These are phyloP conservation scores for Cyprinodon tularosa DNA, from an alignment of 2,113 vertebrate species.

Conservation along the genomic window DNA sequence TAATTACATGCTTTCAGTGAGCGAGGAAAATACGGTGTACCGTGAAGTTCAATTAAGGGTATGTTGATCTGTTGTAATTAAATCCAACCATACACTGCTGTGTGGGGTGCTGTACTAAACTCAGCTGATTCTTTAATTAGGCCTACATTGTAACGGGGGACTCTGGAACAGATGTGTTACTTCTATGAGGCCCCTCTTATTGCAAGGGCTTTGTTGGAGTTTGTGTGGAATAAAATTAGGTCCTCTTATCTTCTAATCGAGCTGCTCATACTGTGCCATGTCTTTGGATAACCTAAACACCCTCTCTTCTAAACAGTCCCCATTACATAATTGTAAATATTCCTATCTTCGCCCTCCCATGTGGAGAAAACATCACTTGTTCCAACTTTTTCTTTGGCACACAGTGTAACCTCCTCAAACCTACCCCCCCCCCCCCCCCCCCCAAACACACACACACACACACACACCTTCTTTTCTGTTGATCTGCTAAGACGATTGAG, in stretches of 20 bases:
- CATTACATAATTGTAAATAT: conserved; percentile 31
- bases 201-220: conserved; percentile 32
- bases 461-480: conserved; percentile 3
- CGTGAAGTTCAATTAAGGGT: conserved; percentile 50
- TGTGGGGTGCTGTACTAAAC: conserved; percentile 39
- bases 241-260: conserved; percentile 22
- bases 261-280: conserved; percentile 13
- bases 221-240: conserved; percentile 8
- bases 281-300: conserved; percentile 13
- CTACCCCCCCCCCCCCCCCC: background rate
- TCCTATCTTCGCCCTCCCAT: conserved; percentile 19
- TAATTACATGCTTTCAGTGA: conserved; percentile 38
- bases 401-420: background rate
- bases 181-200: conserved; percentile 32
- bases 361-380: conserved; percentile 4
- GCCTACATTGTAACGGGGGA: conserved; percentile 41
- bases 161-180: conserved; percentile 52
- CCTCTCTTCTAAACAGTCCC: conserved; percentile 8
- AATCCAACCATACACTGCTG: conserved; percentile 50
- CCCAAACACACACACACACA: too few species aligned
- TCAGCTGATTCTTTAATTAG: conserved; percentile 70
- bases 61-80: conserved; percentile 64
- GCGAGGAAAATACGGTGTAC: conserved; percentile 34
- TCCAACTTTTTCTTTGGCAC: background rate
- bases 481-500: conserved; percentile 1